Base-by-base conservation (phyloP, 1,140 invertebrate genomes). In the Drosophila obscura region DNA sequence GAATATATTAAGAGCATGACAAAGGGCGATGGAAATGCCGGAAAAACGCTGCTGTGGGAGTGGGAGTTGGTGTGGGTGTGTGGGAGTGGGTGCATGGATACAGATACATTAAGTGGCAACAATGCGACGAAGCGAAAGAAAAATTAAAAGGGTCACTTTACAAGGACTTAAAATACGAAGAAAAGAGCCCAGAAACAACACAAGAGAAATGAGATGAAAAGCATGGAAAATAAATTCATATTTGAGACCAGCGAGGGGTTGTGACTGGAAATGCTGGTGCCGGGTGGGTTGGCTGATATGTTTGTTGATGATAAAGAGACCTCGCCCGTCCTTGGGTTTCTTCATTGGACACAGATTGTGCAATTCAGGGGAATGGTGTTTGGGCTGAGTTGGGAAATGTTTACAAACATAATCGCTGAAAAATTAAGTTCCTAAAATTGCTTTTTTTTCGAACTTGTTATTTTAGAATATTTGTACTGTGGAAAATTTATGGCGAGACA, bases 71-170 rank as follows among this genome's bases (percentile, higher is more conserved):
- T 56, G 44, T 56, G 49, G 44, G 43, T 61, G 57, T n/a, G n/a
- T 15, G 9, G 16, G 49, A 59, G 44, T 56, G 49, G 44, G 43
- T 61, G 57, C 63, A 49, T 60, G 49, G 61, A 35, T 64, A 59
- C 61, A 64, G 53, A 48, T 48, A 71, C 52, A 77, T 82, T 88
- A 88, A 88, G 83, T 79, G 80, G 59, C 79, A 88, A 88, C 76
- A 87, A 87, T 82, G 73, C 83, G 75, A 66, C 59, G 80, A 79
- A 79, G 75, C 67, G 72, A 62, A 87, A 60, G 77, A 56, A 68
- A 90, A 87, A 90, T 90, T 90, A 90, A 90, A 90, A 90, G 88
- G 88, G 88, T 90, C 88, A 90, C 88, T 90, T 90, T 88, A 84
- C 83, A 88, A 69, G 82, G 87, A 88, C 87, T 90, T 88, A 88